Evolutionary conservation across 1,140 invertebrate genomes (phyloP), one percentile per base, ranked within the genome.

Genomic region (Fopius arisanus): DNA sequence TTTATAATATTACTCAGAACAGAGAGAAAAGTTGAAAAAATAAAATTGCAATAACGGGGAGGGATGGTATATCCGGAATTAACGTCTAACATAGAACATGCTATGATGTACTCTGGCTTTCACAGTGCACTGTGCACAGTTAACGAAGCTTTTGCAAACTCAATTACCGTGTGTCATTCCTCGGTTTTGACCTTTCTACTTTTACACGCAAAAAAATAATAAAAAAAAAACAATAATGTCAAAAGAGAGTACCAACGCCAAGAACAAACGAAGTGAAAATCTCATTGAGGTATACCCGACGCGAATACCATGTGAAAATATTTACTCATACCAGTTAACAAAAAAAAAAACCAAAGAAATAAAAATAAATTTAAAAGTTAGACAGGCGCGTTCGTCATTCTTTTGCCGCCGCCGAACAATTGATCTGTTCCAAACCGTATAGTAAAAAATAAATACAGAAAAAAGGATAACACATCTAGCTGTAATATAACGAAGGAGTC

Each of bases 401-500:
- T 65, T 65, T 33, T 37, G 3, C 29, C 62, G 12, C 29, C 9
- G 28, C 9, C 23, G 21, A 68, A 51, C 26, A 14, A 43, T 48
- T 31, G 19, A 67, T 31, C 14, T 14, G 40, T 67, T 31, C 40
- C 19, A 41, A 68, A n/a, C 2, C 3, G 16, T 43, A 68, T 43
- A 37, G 14, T 23, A 40, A 43, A 41, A 16, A 28, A 26, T n/a
- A 16, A 1, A 51, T 28, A 68, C 14, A 68, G n/a, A 68, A 68
- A 28, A 43, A 68, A 68, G 2, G n/a, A 23, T 33, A 68, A 26
- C 14, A 68, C 31, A 66, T 26, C 67, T 75, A 74, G 40, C 76
- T 66, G 68, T 77, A 48, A 29, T 51, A 67, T 66, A 72, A 76
- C 65, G 75, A 76, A 31, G 51, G 76, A 71, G 75, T 73, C 23